Base-by-base conservation (phyloP, 2,113 vertebrate genomes). In the Ochotona princeps region DNA sequence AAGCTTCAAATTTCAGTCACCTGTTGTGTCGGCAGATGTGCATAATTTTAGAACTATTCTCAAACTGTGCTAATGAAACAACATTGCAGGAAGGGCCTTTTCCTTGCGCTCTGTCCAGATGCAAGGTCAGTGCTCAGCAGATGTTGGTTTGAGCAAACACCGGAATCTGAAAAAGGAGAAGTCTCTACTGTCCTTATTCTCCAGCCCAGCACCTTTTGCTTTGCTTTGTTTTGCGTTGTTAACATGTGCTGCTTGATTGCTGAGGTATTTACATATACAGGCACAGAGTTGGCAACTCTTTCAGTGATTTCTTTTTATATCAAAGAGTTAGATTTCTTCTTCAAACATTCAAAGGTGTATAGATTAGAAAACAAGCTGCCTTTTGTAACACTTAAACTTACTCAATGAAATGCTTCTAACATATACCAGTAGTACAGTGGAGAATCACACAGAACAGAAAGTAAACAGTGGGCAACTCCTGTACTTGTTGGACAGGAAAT, bases 161-260 rank as follows among this genome's bases (percentile, higher is more conserved):
- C 69, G 25, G 76, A 89, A 74, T 83, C 44, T 23, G 38, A n/a
- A 26, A 26, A 25, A 63, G 76, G n/a, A 38, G 32, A 76, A 73
- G 13, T 51, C 6, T 78, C 32, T 54, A 44, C 44, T 44, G 15
- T 75, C 10, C 65, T 91, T 90, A 74, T 7, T 90, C 49, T 81
- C 61, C 32, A 82, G 69, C 21, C 38, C 47, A 30, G 75, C 26
- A 65, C 7, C 88, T 87, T 91, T 57, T 18, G 54, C 15, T 57
- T 57, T 57, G 54, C 8, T 57, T 57, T 57, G 17, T 18, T 38
- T 96, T 98, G 96, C 95, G 97, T 98, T 97, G 97, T 98, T 96
- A 98, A 97, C 95, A 92, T 97, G 97, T 97, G 97, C 97, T 98
- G 96, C 97, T 98, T 97, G 97, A 98, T 98, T 98, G 97, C 97